Evolutionary conservation across 2,797 vertebrate species (phyloP), one percentile per base, ranked within the genome.

Genomic region (Meda fulgida): DNA sequence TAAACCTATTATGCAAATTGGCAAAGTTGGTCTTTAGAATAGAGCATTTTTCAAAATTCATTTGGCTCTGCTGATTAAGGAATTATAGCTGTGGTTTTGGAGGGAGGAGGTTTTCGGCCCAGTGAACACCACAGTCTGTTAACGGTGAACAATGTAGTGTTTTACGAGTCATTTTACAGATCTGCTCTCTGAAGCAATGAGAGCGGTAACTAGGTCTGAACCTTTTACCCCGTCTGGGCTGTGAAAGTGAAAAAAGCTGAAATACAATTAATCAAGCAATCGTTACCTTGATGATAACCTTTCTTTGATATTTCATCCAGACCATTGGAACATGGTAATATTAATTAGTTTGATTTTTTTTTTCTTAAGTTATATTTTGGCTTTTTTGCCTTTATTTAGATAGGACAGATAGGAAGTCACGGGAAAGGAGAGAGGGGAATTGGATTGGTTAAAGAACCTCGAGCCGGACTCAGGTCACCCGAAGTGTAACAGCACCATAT

Each of bases 1-100:
- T 40, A 18, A 55, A 82, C 71, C 80, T 82, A 85, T 85, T 86
- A 87, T 87, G 85, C 78, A 86, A 88, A 86, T 86, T n/a, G 23
- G 2, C 36, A 29, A 80, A 75, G 83, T 81, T 84, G 36, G 66
- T 87, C 48, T 82, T 79, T 78, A 81, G 51, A 87, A 84, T 71
- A 55, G 65, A 34, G 29, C 51, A 76, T 73, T 86, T 84, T 72
- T 85, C 23, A 26, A 79, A 85, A 85, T 88, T 79, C 31, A 84
- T 82, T 84, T 87, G 79, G 79, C 46, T 67, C 51, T 7, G 60
- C 78, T 72, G 81, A 87, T 88, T 79, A 84, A 84, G 79, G 83
- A 86, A 84, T 82, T 82, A 78, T 71, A 84, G 83, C 40, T 84
- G 66, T 53, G 53, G 46, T 72, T 67, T 69, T 58, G 18, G 36